Evolutionary conservation across 2,797 vertebrate genomes (phyloP), one percentile per base, ranked within the genome.

Genomic region (Rousettus madagascariensis): DNA sequence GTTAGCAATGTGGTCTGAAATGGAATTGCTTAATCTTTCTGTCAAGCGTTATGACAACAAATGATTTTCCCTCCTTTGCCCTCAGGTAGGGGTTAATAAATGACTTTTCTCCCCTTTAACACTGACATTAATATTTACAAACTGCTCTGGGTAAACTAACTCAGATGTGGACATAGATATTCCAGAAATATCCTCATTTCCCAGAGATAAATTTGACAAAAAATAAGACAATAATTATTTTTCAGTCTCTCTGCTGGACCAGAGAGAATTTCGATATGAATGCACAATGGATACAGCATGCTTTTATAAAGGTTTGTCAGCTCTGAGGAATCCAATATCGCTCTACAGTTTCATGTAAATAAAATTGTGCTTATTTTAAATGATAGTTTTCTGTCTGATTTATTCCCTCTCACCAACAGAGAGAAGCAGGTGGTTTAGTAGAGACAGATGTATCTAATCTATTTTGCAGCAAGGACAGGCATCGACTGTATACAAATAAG

Each of bases 361-460:
- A 57, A 16, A 94, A 61, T 3, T 3, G 6, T 55, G 16, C 33
- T 89, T 80, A 51, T 75, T 96, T 82, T 93, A 94, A 89, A 80
- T 36, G 5, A 88, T 33, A 75, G 20, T 85, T 96, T 80, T 77
- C 22, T 61, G 33, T 83, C 19, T 83, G 80, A 93, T 55, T 75
- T n/a, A 88, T 84, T 85, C n/a, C 6, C 28, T 91, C 41, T 88
- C 65, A 38, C 69, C 63, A 86, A 41, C 13, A 89, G 59, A 91
- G 68, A 66, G 46, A 93, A 38, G n/a, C 59, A 94, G 59, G n/a
- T 91, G 66, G 66, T 30, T 75, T 86, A 80, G 75, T 26, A 77
- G 69, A 22, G 88, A 74, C 38, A 93, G 65, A 83, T 85, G 41
- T 57, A 90, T 71, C 57, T 74, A 78, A 94, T 69, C 20, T 91